These are phyloP conservation scores for Caradrina kadenii DNA, from an alignment of 2,888 invertebrate genomes.

Conservation along the genomic window DNA sequence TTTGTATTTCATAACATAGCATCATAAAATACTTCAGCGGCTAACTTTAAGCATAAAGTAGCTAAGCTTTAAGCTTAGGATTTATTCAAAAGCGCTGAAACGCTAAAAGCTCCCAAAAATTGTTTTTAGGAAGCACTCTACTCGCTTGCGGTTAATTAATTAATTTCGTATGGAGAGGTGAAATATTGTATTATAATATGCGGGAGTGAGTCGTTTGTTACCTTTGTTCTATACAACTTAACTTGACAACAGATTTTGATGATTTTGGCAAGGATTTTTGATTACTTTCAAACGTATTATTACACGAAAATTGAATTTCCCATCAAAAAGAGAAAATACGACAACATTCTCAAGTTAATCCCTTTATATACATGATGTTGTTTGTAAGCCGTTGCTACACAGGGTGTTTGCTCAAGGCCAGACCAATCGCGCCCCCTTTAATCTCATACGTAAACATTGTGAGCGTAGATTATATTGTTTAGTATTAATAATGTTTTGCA, in stretches of 20 bases:
- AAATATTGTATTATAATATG: constrained; percentile 11
- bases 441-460: constrained; percentile 59
- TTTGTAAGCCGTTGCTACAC: constrained; percentile 34
- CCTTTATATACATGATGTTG: constrained; percentile 41
- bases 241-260: not conserved
- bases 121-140: constrained; percentile 43
- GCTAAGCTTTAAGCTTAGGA: constrained; percentile 35
- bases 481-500: constrained; percentile 56
- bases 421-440: constrained; percentile 57
- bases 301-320: not conserved
- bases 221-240: not conserved
- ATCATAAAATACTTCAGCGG: constrained; percentile 22
- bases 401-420: constrained; percentile 51
- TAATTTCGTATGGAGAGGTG: constrained; percentile 14
- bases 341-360: constrained; percentile 41
- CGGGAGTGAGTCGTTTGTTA: not conserved
- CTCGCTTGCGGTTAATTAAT: constrained; percentile 19
- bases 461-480: constrained; percentile 56
- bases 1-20: constrained; percentile 29
- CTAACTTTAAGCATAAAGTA: constrained; percentile 36
- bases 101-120: constrained; percentile 55
- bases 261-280: not conserved
- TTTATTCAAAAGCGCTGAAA: constrained; percentile 52
- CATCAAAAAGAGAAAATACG: constrained; percentile 21
- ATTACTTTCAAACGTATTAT: not conserved